Evolutionary conservation across 2,113 vertebrate species (phyloP).

Genomic region (Tylochromis polylepis): DNA sequence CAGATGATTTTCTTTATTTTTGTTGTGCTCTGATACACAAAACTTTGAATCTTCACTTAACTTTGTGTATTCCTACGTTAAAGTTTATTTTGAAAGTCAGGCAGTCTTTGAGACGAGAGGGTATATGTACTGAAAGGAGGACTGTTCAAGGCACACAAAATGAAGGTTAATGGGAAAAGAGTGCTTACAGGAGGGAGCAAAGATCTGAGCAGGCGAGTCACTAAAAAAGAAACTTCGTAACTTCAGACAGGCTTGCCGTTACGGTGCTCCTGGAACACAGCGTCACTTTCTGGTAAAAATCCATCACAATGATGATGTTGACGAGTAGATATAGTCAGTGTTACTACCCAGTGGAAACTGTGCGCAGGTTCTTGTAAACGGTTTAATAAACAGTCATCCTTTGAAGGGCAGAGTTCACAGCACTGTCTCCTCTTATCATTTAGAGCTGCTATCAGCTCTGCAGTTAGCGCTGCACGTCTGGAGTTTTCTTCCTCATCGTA

Average conservation of each 20-base stretch:
- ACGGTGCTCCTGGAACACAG: neutral
- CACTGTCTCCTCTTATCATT: neutral
- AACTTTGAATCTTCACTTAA: neutral
- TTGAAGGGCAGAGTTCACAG: neutral
- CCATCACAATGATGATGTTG: neutral
- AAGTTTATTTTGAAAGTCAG: neutral
- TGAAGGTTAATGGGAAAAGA: neutral
- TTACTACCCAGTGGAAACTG: neutral
- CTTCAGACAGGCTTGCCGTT: neutral
- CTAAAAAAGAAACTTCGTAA: neutral
- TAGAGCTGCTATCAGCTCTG: neutral
- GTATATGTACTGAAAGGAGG: neutral
- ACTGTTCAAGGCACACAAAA: neutral
- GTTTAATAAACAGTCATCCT: neutral
- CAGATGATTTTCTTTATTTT: neutral
- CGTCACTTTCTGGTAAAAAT: neutral
- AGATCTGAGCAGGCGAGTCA: neutral
- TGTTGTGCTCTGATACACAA: neutral
- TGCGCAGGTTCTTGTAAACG: neutral
- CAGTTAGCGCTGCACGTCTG: neutral
- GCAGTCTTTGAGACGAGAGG: rapidly evolving
- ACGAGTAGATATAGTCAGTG: neutral
- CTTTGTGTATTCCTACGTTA: neutral
- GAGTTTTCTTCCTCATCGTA: neutral
- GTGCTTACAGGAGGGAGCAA: neutral